Conservation (phyloP, 2,113 vertebrate genomes). For the Cyanistes caeruleus region DNA sequence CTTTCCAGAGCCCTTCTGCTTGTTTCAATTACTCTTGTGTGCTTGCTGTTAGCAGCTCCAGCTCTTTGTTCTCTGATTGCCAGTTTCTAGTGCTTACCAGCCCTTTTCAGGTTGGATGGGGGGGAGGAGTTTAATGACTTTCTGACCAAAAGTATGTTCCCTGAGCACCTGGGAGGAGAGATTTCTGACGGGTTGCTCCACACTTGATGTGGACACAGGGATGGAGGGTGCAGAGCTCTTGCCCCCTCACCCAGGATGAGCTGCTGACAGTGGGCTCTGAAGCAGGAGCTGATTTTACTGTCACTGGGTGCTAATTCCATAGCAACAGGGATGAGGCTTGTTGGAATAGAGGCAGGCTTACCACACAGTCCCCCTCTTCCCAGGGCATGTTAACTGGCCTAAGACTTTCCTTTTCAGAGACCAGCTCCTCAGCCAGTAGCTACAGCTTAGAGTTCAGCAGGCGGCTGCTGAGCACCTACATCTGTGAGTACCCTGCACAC, state of each 20-base stretch:
- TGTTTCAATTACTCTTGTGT: conserved; percentile 3
- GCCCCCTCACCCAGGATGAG: neutral
- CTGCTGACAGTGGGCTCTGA: neutral
- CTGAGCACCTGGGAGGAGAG: neutral
- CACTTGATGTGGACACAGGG: neutral
- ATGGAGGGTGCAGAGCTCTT: neutral
- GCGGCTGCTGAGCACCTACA: conserved; percentile 91
- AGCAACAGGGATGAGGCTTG: neutral
- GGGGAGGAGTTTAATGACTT: neutral
- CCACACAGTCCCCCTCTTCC: neutral
- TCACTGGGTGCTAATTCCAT: neutral
- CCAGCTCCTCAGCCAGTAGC: conserved; percentile 88
- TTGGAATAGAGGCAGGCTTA: neutral
- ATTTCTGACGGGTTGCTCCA: neutral
- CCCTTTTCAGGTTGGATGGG: neutral
- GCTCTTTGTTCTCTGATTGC: neutral
- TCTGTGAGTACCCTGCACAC: conserved; percentile 81
- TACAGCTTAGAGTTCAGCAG: conserved; percentile 95
- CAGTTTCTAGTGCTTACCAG: neutral
- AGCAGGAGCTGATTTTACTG: neutral
- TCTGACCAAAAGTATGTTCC: neutral
- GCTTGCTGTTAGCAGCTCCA: neutral
- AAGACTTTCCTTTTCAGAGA: conserved; percentile 79
- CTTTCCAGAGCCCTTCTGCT: conserved; percentile 7
- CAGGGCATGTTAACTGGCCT: neutral